Conservation (phyloP, 1,140 invertebrate species). For the Pararge aegeria region DNA sequence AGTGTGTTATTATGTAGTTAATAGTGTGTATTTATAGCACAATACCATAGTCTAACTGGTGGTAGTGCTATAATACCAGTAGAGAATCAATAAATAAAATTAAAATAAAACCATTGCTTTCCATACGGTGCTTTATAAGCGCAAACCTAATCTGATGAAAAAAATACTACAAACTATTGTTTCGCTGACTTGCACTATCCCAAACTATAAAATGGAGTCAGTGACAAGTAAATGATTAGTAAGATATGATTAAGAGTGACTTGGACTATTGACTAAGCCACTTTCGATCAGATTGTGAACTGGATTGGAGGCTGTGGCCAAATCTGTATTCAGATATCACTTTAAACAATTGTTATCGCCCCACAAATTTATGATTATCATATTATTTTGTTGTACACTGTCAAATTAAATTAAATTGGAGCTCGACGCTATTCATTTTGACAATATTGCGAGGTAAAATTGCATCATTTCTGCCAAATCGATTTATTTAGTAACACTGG, state of each 20-base stretch:
- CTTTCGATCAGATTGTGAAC: neutral
- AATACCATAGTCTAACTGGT: too few relatives aligned
- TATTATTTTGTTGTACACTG: constrained; percentile 1
- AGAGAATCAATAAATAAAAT: too few relatives aligned
- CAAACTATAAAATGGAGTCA: neutral
- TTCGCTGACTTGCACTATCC: too few relatives aligned
- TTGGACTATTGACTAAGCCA: neutral
- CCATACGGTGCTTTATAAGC: too few relatives aligned
- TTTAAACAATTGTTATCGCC: neutral
- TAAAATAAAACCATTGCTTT: too few relatives aligned
- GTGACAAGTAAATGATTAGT: neutral
- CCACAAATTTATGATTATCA: neutral
- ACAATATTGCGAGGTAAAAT: neutral
- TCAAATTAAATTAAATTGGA: constrained; percentile 4
- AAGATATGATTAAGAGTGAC: neutral
- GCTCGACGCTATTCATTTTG: neutral
- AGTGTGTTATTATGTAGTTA: too few relatives aligned
- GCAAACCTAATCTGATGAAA: too few relatives aligned
- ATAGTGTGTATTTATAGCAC: too few relatives aligned
- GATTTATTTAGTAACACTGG: too few relatives aligned
- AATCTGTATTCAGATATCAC: neutral
- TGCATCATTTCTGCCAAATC: neutral
- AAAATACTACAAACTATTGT: too few relatives aligned
- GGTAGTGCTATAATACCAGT: too few relatives aligned
- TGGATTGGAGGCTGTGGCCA: neutral